phyloP scores from a whole-genome alignment of 2,797 vertebrate species.

The Eremophila alpestris region DNA sequence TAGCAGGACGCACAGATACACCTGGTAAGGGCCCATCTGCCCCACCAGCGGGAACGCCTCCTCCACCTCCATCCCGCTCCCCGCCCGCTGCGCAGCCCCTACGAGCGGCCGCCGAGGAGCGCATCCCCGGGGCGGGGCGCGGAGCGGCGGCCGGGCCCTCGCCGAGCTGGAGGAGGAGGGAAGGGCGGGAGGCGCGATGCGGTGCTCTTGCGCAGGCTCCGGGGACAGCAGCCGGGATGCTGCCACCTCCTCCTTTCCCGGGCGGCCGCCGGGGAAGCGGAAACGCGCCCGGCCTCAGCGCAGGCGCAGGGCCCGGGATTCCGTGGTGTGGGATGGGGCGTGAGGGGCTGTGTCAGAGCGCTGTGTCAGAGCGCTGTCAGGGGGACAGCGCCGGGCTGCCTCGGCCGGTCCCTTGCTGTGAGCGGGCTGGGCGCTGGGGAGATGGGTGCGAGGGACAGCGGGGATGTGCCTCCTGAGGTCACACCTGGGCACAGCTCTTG shows the following conservation, averaged over 20 bases:
- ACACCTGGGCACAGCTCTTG: neutral
- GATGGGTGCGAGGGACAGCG: neutral
- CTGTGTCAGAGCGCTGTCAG: neutral
- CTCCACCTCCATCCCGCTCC: conserved; percentile 77
- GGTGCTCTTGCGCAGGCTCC: neutral
- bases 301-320: neutral
- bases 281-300: accelerated
- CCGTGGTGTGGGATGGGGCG: neutral
- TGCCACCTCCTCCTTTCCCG: neutral
- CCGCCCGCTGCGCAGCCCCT: neutral
- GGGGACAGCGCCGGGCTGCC: accelerated
- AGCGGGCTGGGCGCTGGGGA: accelerated
- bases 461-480: no score
- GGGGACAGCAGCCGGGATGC: neutral
- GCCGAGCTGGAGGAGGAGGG: neutral
- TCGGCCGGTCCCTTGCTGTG: accelerated
- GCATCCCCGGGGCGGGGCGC: conserved; percentile 11
- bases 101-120: neutral
- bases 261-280: neutral
- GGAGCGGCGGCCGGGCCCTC: neutral
- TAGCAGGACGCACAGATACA: conserved; percentile 78
- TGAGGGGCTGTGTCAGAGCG: neutral
- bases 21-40: conserved; percentile 80
- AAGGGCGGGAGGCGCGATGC: neutral
- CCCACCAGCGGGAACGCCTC: conserved; percentile 78